Evolutionary conservation across 2,888 invertebrate species (phyloP), one percentile per base, ranked within the genome.

Genomic region (Polyommatus icarus): DNA sequence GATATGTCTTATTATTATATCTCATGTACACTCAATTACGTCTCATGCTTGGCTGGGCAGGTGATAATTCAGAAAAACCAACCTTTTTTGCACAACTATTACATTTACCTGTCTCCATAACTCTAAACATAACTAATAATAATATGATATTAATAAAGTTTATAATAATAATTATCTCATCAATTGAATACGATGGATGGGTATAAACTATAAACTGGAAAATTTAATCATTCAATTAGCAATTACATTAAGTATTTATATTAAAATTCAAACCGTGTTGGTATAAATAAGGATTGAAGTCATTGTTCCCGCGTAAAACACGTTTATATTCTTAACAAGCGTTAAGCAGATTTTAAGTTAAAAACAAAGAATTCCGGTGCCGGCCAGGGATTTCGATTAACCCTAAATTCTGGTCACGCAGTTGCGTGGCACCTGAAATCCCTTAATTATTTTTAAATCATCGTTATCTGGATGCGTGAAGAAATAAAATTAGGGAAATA

Each of bases 371-470:
- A 76, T 61, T 40, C 61, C 36, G 15, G 40, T 5, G 18, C 24
- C 6, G 24, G 57, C 36, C 72, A 54, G 71, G 67, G 67, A 29
- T 36, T 72, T 7, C 18, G 12, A 54, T 75, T 75, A 50, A 75
- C 46, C n/a, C 29, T 75, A 32, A 59, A 67, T 67, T 50, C 50
- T 46, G 50, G 75, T 50, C 75, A 75, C 75, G 75, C 75, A 46
- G 7, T 54, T 75, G 75, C 75, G 75, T 75, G 75, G 73, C 20
- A 75, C 50, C 50, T 75, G 29, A 54, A 54, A 75, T 50, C 18
- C 24, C 75, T 72, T 75, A 75, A 75, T 75, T 50, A 75, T 75
- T 75, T 75, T 40, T 75, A 50, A 75, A 75, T 54, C 29, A 18
- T 67, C 29, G 75, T 75, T 75, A 75, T 54, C 75, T 75, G 54